phyloP scores from a whole-genome alignment of 2,888 invertebrate species.

The Copidosoma aretas region DNA sequence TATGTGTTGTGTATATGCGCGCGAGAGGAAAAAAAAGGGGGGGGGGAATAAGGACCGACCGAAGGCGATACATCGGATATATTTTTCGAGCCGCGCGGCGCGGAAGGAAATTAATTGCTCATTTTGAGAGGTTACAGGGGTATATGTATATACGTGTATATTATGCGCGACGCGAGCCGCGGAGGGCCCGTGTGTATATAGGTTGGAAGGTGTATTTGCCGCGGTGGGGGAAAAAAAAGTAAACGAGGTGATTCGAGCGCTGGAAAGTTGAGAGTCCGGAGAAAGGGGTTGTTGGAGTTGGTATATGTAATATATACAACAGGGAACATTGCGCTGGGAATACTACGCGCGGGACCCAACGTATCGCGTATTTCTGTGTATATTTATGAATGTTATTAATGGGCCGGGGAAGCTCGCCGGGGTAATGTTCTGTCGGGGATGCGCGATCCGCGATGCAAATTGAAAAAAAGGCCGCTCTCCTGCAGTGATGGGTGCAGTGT shows the following conservation, averaged over 20 bases:
- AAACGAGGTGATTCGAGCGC: constrained; percentile 11
- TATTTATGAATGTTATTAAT: constrained; percentile 41
- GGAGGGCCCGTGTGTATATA: background rate
- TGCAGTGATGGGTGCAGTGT: no score
- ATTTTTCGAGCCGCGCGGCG: constrained; percentile 30
- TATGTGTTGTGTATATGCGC: constrained; percentile 19
- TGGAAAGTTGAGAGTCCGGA: constrained; percentile 2
- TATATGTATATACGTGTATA: no score
- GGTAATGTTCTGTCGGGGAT: constrained; percentile 20
- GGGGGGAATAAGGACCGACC: constrained; percentile 12
- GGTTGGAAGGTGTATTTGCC: background rate
- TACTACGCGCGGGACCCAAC: constrained; percentile 13
- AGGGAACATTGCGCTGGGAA: constrained; percentile 19
- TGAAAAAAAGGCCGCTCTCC: constrained; percentile 13
- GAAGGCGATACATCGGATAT: constrained; percentile 32
- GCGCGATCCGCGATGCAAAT: constrained; percentile 24
- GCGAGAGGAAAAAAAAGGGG: constrained; percentile 15
- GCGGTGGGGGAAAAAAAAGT: constrained; percentile 10
- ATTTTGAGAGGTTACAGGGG: constrained; percentile 25
- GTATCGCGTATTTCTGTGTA: constrained; percentile 37
- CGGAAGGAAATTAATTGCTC: constrained; percentile 37
- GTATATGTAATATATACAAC: no score
- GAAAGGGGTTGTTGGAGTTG: background rate
- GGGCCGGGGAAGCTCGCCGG: constrained; percentile 18
- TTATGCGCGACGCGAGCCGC: no score